Evolutionary conservation across 2,113 vertebrate genomes (phyloP).

Genomic region (Ploceus nigricollis): DNA sequence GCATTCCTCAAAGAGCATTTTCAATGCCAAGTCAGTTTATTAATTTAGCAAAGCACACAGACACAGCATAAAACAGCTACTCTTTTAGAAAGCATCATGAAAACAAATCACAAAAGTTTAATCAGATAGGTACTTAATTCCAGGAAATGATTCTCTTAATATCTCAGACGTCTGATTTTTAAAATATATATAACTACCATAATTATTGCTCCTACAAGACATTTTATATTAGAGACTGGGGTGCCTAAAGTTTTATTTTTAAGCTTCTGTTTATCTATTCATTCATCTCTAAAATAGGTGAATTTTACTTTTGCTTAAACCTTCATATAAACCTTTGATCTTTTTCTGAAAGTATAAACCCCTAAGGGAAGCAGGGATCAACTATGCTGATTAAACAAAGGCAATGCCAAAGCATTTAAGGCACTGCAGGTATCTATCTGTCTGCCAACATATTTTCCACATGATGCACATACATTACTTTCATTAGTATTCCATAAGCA

Average conservation of each 20-base stretch:
- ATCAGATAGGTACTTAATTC: slow-evolving; percentile 25
- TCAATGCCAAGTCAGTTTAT: not conserved
- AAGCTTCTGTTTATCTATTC: slow-evolving; percentile 36
- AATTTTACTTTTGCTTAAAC: slow-evolving; percentile 24
- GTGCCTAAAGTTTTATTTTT: slow-evolving; percentile 36
- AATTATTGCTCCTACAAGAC: slow-evolving; percentile 23
- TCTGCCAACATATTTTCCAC: slow-evolving; percentile 56
- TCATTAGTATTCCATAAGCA: slow-evolving; percentile 43
- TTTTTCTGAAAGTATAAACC: slow-evolving; percentile 19
- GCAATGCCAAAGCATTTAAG: slow-evolving; percentile 37
- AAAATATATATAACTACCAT: slow-evolving; percentile 12
- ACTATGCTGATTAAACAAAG: slow-evolving; percentile 8
- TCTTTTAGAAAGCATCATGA: not conserved
- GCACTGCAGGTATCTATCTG: slow-evolving; percentile 50
- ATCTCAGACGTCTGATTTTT: slow-evolving; percentile 29
- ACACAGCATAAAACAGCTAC: not conserved
- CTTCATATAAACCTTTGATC: slow-evolving; percentile 58
- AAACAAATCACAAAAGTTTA: slow-evolving; percentile 23
- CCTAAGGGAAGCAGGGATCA: slow-evolving; percentile 14
- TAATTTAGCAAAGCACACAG: not conserved
- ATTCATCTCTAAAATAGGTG: slow-evolving; percentile 21
- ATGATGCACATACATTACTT: slow-evolving; percentile 27
- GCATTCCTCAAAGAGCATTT: not conserved
- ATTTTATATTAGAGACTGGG: not conserved
- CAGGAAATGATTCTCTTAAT: slow-evolving; percentile 34